Evolutionary conservation across 2,797 vertebrate genomes (phyloP), one percentile per base, ranked within the genome.

Genomic region (Xenentodon cancila): DNA sequence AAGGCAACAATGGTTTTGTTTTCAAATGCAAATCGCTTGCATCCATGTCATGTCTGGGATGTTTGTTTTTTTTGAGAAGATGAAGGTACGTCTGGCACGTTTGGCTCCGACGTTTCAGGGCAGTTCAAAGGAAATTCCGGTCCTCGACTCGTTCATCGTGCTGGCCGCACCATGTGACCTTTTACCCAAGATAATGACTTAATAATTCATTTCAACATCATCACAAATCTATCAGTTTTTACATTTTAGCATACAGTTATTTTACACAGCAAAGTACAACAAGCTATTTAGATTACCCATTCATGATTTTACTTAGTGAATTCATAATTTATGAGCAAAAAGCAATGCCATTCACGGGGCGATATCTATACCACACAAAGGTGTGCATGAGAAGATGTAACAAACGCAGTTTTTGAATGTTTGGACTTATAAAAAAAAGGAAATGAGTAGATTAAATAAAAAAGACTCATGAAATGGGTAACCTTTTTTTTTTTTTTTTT

Each of bases 371-470:
- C 72, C 82, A 82, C 69, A 69, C 60, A 71, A 78, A 76, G 71
- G 84, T 72, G 54, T 71, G 79, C 88, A 92, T 88, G 92, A 90
- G 93, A 88, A 87, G 73, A 90, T 88, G 84, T 88, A 92, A 81
- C 79, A 89, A 92, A 89, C 73, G 82, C 80, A 65, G 46, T 53
- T 79, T 80, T 71, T 81, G 42, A 81, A 88, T 75, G 59, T 48
- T 62, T 80, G 75, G 79, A 61, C 89, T 82, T 84, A 83, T 84
- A 91, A 89, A 91, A 88, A 2, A 77, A 76, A 73, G 16, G 73
- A 71, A 79, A 4, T 9, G 9, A 57, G 61, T 81, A 84, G 67
- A 42, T 27, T 68, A 84, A 0, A 51, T 53, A 46, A 64, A 18
- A 3, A 13, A n/a, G 17, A 45, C 5, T 21, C 19, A 18, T 46